Conservation (phyloP, 2,797 vertebrate species). For the Acestrorhynchus altus region DNA sequence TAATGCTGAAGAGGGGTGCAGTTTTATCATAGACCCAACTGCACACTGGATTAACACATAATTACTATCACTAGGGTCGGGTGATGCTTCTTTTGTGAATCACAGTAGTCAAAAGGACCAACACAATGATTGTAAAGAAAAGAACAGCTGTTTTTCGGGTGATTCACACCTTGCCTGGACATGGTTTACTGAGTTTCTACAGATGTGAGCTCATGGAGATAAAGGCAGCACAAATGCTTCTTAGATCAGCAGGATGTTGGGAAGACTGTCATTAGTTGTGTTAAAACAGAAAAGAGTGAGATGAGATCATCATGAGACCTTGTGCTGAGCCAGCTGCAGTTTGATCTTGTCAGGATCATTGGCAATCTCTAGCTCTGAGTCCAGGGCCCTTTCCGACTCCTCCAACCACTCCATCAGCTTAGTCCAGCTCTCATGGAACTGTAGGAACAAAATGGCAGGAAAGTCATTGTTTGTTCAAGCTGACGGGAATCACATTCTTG, state of each 20-base stretch:
- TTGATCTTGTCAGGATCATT: conserved; percentile 99
- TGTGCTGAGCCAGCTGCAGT: conserved; percentile 91
- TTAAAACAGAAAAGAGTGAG: conserved; percentile 3
- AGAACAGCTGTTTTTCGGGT: conserved; percentile 47
- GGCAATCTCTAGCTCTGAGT: conserved; percentile 96
- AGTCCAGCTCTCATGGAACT: conserved; percentile 97
- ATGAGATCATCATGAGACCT: conserved; percentile 82
- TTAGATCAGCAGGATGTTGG: conserved; percentile 30
- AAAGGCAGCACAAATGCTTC: conserved; percentile 1
- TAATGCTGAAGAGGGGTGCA: not conserved
- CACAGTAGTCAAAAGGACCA: conserved; percentile 17
- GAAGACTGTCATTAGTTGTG: conserved; percentile 30
- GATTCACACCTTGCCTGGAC: conserved; percentile 36
- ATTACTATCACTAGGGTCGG: conserved; percentile 28
- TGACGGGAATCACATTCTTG: conserved; percentile 31
- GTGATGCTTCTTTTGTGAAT: conserved; percentile 21
- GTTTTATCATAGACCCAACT: not conserved
- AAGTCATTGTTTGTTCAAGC: too few species aligned
- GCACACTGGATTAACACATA: not conserved
- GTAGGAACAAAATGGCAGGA: conserved; percentile 9
- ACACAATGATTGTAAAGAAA: not conserved
- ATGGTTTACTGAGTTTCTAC: conserved; percentile 18
- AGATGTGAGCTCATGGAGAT: conserved; percentile 39
- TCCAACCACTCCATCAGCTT: conserved; percentile 98
- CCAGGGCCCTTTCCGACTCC: conserved; percentile 91